These are phyloP conservation scores for Prietella phreatophila DNA, from an alignment of 2,113 vertebrate genomes.

Conservation along the genomic window DNA sequence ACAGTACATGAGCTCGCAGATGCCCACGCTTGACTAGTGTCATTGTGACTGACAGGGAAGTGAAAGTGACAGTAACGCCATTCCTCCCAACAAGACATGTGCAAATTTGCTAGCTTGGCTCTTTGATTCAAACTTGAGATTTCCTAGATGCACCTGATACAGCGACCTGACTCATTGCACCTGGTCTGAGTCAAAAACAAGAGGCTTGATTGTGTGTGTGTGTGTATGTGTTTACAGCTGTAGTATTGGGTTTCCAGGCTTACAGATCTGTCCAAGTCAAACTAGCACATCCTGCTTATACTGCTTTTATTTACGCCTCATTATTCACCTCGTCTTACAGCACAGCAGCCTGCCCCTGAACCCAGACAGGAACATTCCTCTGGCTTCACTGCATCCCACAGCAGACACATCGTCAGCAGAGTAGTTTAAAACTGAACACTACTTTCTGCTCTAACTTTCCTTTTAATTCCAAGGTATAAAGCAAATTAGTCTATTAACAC, in stretches of 20 bases:
- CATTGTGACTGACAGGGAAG: neutral
- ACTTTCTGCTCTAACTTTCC: neutral
- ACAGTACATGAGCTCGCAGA: neutral
- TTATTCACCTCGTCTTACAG: constrained; percentile 18
- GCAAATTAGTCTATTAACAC: neutral
- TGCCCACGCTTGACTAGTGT: neutral
- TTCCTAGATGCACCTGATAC: neutral
- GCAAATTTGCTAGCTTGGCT: neutral
- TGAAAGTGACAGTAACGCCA: neutral
- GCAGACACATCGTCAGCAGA: neutral
- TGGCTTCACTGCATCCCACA: neutral
- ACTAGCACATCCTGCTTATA: neutral
- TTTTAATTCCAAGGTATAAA: neutral
- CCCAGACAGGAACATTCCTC: constrained; percentile 23
- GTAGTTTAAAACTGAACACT: neutral
- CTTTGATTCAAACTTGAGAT: neutral
- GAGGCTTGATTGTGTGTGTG: neutral
- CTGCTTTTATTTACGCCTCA: constrained; percentile 22
- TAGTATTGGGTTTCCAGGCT: neutral
- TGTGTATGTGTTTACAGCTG: neutral
- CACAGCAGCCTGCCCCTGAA: neutral
- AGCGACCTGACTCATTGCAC: neutral
- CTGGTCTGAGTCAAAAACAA: neutral
- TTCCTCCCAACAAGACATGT: neutral
- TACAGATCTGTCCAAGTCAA: neutral